These are phyloP conservation scores for western clawed frog (Xenopus tropicalis) DNA, from an alignment of 2,113 vertebrate genomes.

Conservation along the genomic window DNA sequence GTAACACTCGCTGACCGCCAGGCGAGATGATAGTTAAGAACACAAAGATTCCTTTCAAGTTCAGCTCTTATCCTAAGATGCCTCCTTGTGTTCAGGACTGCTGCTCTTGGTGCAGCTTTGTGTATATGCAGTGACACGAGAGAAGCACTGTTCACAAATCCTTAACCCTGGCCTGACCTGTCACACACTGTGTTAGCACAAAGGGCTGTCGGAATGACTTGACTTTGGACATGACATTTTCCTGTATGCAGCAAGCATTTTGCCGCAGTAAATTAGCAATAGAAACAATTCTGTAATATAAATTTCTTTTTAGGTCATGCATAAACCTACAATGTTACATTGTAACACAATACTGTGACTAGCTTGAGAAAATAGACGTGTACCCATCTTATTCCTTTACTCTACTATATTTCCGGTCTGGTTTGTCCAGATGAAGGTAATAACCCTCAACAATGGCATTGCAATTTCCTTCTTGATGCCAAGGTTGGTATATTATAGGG, in stretches of 20 bases:
- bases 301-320: too few species aligned
- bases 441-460: too few species aligned
- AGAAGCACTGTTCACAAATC: neutral
- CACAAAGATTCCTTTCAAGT: conserved; percentile 40
- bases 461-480: too few species aligned
- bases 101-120: conserved; percentile 54
- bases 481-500: too few species aligned
- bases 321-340: too few species aligned
- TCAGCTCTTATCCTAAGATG: conserved; percentile 61
- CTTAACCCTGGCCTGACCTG: neutral
- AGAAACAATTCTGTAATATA: too few species aligned
- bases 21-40: neutral
- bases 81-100: conserved; percentile 60
- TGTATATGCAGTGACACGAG: conserved; percentile 18
- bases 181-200: neutral
- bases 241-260: neutral
- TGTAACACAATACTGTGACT: too few species aligned
- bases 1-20: neutral
- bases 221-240: neutral
- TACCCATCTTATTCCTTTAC: too few species aligned
- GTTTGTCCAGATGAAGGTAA: too few species aligned
- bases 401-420: too few species aligned
- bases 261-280: too few species aligned
- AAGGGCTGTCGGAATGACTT: neutral
- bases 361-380: too few species aligned